Conservation (phyloP, 2,797 vertebrate genomes). For the Cyclura pinguis region DNA sequence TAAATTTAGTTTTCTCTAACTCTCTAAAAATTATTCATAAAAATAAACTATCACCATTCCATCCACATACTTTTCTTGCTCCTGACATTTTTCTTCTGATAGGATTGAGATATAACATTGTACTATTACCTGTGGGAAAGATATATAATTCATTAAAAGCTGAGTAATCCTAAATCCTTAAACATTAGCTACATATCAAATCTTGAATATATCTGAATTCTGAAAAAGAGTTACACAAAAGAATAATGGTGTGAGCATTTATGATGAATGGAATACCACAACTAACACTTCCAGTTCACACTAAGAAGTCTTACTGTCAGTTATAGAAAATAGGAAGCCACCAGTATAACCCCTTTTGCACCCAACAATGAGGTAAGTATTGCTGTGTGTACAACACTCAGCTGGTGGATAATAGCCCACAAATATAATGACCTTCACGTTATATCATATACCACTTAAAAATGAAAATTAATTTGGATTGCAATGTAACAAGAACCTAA, state of each 20-base stretch:
- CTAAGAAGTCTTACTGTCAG: neutral
- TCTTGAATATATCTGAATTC: neutral
- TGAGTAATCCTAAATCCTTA: neutral
- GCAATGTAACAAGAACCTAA: constrained; percentile 64
- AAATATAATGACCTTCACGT: constrained; percentile 45
- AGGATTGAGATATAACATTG: neutral
- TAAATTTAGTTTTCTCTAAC: neutral
- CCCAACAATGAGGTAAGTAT: neutral
- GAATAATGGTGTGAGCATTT: neutral
- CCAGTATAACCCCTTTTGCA: neutral
- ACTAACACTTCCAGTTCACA: neutral
- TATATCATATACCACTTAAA: constrained; percentile 51
- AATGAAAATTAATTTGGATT: constrained; percentile 59
- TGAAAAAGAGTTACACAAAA: neutral
- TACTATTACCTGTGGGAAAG: neutral
- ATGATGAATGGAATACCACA: too few relatives aligned
- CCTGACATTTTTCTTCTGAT: neutral
- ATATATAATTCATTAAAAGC: constrained; percentile 6
- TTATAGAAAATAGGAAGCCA: neutral
- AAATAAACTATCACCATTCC: neutral
- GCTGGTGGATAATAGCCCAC: constrained; percentile 40
- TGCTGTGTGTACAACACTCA: constrained; percentile 6
- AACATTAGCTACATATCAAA: neutral
- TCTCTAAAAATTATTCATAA: neutral
- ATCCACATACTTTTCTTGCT: neutral